phyloP scores from a whole-genome alignment of 2,113 vertebrate genomes.

The Psettodes erumei region DNA sequence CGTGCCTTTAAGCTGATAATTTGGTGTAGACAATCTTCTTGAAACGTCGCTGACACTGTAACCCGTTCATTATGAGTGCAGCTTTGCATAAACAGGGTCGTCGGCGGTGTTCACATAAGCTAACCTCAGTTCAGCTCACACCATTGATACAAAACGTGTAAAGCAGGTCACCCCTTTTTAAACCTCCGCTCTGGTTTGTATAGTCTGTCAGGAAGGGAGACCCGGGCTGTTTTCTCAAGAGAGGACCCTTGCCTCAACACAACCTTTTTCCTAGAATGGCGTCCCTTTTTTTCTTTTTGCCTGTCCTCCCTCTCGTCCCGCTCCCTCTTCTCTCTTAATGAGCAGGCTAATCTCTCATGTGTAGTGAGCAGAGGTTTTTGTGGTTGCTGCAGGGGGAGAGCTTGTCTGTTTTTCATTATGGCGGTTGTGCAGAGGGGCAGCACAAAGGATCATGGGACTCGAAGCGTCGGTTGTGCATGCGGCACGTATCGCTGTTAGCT shows the following conservation, averaged over 20 bases:
- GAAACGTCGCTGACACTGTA: conserved; percentile 29
- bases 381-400: conserved; percentile 67
- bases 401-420: conserved; percentile 77
- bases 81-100: conserved; percentile 35
- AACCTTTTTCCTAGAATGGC: conserved; percentile 52
- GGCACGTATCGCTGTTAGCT: conserved; percentile 36
- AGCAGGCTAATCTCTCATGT: conserved; percentile 76
- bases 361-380: conserved; percentile 67
- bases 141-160: conserved; percentile 26
- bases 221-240: conserved; percentile 36
- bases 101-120: conserved; percentile 9
- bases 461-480: conserved; percentile 44
- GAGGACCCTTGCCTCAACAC: conserved; percentile 39
- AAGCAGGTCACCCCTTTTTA: conserved; percentile 38
- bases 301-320: conserved; percentile 34
- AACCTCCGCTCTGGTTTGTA: conserved; percentile 25
- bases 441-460: conserved; percentile 72
- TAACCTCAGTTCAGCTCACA: conserved; percentile 2
- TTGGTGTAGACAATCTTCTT: conserved; percentile 7
- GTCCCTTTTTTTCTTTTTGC: conserved; percentile 37
- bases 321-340: conserved; percentile 72
- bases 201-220: conserved; percentile 25
- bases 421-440: conserved; percentile 53
- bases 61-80: conserved; percentile 14
- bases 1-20: conserved; percentile 36